Conservation (phyloP, 2,113 vertebrate species). For the Notechis scutatus region DNA sequence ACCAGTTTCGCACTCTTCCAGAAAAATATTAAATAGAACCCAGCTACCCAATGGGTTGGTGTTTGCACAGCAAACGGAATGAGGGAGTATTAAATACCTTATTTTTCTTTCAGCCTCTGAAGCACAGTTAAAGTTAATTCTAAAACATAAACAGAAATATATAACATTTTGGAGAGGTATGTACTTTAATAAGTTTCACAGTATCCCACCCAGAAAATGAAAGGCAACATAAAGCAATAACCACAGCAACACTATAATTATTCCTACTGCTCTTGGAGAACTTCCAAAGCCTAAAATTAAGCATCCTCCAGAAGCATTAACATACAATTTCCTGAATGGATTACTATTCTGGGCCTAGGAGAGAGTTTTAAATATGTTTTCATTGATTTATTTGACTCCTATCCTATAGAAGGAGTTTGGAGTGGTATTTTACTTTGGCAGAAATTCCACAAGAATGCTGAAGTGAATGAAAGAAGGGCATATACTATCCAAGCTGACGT, state of each 20-base stretch:
- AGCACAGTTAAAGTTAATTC: not conserved
- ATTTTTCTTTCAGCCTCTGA: not conserved
- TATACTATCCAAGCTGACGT: not conserved
- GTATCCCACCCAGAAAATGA: not conserved
- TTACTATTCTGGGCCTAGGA: not conserved
- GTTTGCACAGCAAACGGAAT: not conserved
- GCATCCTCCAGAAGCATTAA: not conserved
- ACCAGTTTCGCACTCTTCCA: not conserved
- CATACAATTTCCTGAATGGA: not conserved
- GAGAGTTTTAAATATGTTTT: not conserved
- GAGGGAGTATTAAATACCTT: not conserved
- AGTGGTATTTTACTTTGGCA: not conserved
- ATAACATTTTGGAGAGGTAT: not conserved
- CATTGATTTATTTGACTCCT: not conserved
- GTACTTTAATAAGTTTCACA: not conserved
- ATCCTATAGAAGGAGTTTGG: not conserved
- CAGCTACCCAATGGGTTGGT: not conserved
- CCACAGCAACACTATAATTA: not conserved
- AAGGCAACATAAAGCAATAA: not conserved
- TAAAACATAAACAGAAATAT: not conserved
- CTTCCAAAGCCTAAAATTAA: not conserved
- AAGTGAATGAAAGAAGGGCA: not conserved
- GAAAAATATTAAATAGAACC: not conserved
- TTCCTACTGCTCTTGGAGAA: not conserved
- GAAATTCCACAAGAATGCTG: not conserved